These are phyloP conservation scores for Brenthis daphne DNA, from an alignment of 2,888 invertebrate genomes.

Conservation along the genomic window DNA sequence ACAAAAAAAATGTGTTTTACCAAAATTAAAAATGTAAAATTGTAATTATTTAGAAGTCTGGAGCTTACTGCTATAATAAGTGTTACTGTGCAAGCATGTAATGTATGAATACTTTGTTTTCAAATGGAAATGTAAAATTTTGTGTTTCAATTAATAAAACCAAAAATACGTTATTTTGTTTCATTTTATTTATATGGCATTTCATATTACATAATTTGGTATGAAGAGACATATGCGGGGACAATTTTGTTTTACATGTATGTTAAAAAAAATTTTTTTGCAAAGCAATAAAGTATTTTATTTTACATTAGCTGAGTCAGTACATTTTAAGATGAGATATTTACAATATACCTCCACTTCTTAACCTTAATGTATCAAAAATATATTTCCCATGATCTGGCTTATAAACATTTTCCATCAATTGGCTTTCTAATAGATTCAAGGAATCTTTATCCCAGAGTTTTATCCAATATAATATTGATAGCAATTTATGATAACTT, in stretches of 20 bases:
- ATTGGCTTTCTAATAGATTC: slow-evolving; percentile 67
- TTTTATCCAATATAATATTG: slow-evolving; percentile 80
- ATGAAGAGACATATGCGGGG: too few species aligned
- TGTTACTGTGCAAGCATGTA: slow-evolving; percentile 23
- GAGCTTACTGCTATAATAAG: slow-evolving; percentile 23
- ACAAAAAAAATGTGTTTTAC: slow-evolving; percentile 4
- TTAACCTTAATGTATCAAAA: slow-evolving; percentile 66
- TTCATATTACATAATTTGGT: too few species aligned
- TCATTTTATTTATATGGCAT: slow-evolving; percentile 10
- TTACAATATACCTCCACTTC: slow-evolving; percentile 52
- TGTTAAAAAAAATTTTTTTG: too few species aligned
- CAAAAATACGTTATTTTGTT: slow-evolving; percentile 30
- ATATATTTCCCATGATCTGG: slow-evolving; percentile 66
- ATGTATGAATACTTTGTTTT: slow-evolving; percentile 19
- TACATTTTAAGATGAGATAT: background rate
- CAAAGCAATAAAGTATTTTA: too few species aligned
- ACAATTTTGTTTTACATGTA: too few species aligned
- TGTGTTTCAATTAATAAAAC: slow-evolving; percentile 41
- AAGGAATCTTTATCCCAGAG: slow-evolving; percentile 68
- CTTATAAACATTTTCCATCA: slow-evolving; percentile 59
- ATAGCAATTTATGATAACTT: slow-evolving; percentile 77
- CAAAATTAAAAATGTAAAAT: slow-evolving; percentile 10
- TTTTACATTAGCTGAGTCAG: too few species aligned
- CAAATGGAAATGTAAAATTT: slow-evolving; percentile 23
- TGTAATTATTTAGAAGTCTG: slow-evolving; percentile 1